Percentiles rank a stretch among this genome's conserved stretches.
Conservation (phyloP, 2,888 invertebrate genomes). For the Meta bourneti region DNA sequence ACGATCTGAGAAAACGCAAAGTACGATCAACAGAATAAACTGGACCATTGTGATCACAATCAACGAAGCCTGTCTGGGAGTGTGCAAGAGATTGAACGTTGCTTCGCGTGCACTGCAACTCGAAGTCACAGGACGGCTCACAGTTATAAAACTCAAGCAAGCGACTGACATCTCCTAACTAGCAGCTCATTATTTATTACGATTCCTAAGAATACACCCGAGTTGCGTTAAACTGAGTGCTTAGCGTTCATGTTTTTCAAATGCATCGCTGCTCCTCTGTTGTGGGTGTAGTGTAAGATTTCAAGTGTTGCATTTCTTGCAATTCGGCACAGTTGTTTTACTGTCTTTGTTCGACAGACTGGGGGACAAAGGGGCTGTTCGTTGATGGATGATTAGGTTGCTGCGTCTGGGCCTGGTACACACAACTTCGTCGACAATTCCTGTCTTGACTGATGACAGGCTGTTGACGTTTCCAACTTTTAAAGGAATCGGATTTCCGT, state of each 20-base stretch:
- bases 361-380: neutral
- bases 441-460: constrained; percentile 54
- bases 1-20: neutral
- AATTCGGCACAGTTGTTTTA: constrained; percentile 38
- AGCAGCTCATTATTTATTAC: neutral
- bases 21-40: neutral
- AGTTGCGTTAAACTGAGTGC: neutral
- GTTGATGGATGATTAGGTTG: constrained; percentile 57
- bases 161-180: neutral
- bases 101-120: constrained; percentile 14
- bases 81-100: constrained; percentile 42
- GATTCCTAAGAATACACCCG: neutral
- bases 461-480: constrained; percentile 1
- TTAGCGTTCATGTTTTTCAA: neutral
- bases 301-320: constrained; percentile 23
- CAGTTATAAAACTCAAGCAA: neutral
- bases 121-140: neutral
- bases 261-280: constrained; percentile 3
- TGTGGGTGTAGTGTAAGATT: constrained; percentile 5
- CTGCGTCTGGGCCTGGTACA: constrained; percentile 34
- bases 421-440: constrained; percentile 28
- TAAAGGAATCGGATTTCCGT: neutral
- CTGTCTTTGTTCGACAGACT: constrained; percentile 12
- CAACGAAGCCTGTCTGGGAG: constrained; percentile 2
- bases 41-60: neutral